Percentiles rank a stretch among this genome's conserved stretches.
Evolutionary conservation across 2,113 vertebrate genomes (phyloP).

Genomic region (Petaurus breviceps): DNA sequence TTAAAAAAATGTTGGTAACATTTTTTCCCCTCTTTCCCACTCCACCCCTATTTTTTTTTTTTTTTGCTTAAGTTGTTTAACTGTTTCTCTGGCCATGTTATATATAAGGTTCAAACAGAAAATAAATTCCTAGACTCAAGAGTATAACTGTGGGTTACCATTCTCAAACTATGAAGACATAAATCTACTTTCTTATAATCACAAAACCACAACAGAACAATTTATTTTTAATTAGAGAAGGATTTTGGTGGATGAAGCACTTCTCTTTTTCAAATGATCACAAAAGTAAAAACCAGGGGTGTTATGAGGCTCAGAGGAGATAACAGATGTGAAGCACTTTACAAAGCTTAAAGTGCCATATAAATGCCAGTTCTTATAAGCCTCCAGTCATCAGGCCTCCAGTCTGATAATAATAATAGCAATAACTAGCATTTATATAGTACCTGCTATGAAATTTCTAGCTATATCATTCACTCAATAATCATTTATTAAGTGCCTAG

Average conservation of each 20-base stretch:
- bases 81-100: conserved; percentile 64
- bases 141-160: background rate
- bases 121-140: background rate
- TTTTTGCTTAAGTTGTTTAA: conserved; percentile 75
- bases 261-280: background rate
- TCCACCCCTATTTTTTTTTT: conserved; percentile 47
- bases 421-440: background rate
- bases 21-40: conserved; percentile 41
- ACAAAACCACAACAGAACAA: background rate
- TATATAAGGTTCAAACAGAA: conserved; percentile 4
- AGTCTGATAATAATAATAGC: background rate
- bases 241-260: background rate
- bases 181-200: background rate
- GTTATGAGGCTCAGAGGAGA: background rate
- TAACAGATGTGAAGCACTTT: background rate
- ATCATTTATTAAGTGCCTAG: background rate
- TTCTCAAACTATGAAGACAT: conserved; percentile 5
- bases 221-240: background rate
- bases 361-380: background rate
- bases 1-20: conserved; percentile 77
- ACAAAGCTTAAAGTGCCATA: background rate
- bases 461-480: background rate
- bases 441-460: background rate
- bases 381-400: background rate
- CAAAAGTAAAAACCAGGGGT: background rate